phyloP scores from a whole-genome alignment of 2,113 vertebrate genomes.

The Amblyopsis rosae region DNA sequence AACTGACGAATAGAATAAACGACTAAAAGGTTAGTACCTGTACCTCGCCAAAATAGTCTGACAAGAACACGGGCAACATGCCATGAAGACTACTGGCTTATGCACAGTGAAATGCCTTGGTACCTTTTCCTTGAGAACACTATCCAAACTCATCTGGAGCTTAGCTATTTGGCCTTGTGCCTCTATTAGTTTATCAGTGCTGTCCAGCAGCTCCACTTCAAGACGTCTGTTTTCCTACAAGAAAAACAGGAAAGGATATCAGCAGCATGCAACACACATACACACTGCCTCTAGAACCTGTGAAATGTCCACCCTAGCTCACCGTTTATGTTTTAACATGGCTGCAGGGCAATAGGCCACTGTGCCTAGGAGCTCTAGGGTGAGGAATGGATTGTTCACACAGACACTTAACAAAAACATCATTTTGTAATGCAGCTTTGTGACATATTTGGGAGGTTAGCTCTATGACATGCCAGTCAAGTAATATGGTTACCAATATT shows the following conservation, averaged over 20 bases:
- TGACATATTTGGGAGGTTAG: no score
- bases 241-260: not conserved
- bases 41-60: not conserved
- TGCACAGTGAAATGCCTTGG: not conserved
- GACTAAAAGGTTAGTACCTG: not conserved
- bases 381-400: no score
- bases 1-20: slow-evolving; percentile 75
- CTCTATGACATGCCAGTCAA: no score
- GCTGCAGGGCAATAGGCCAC: no score
- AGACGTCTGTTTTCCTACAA: slow-evolving; percentile 88
- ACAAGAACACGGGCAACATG: not conserved
- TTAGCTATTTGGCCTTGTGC: slow-evolving; percentile 82
- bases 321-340: no score
- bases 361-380: no score
- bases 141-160: slow-evolving; percentile 88
- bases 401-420: no score
- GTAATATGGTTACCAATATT: no score
- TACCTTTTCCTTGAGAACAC: slow-evolving; percentile 88
- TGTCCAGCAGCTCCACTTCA: slow-evolving; percentile 87
- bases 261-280: not conserved
- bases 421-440: no score
- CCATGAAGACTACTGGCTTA: not conserved
- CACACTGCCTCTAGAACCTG: no score
- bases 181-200: slow-evolving; percentile 81
- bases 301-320: no score